phyloP scores from a whole-genome alignment of 2,888 invertebrate genomes.

The Dinocampus coccinellae region DNA sequence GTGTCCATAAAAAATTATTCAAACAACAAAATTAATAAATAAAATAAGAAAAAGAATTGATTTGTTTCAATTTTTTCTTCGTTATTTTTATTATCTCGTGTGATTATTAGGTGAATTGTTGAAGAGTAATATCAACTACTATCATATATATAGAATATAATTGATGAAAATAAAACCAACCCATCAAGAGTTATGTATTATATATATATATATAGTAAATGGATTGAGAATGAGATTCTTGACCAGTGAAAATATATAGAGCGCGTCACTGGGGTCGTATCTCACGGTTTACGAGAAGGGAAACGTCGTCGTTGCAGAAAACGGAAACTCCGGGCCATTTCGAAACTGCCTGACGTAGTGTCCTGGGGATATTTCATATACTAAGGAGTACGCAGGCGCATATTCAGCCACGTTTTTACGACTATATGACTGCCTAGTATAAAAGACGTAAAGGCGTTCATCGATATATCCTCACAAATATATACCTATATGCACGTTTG shows the following conservation, averaged over 20 bases:
- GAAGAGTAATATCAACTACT: slow-evolving; percentile 12
- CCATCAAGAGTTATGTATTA: not conserved
- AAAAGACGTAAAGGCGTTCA: slow-evolving; percentile 11
- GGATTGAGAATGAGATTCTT: slow-evolving; percentile 9
- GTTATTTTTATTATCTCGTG: not conserved
- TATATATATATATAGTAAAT: not conserved
- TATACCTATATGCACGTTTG: not conserved
- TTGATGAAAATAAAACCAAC: not conserved
- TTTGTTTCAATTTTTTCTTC: no score
- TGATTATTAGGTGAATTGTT: slow-evolving; percentile 18
- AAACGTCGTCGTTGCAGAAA: slow-evolving; percentile 41
- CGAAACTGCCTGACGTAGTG: slow-evolving; percentile 31
- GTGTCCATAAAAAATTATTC: not conserved
- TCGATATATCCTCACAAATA: slow-evolving; percentile 12
- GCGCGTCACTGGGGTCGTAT: slow-evolving; percentile 42
- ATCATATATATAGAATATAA: not conserved
- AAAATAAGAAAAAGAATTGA: no score
- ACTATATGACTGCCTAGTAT: slow-evolving; percentile 2
- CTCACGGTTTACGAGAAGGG: slow-evolving; percentile 47
- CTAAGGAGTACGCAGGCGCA: not conserved
- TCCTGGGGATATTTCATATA: slow-evolving; percentile 32
- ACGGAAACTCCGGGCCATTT: slow-evolving; percentile 31
- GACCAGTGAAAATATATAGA: slow-evolving; percentile 38
- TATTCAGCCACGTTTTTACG: slow-evolving; percentile 23
- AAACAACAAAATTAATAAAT: not conserved